Evolutionary conservation across 2,888 invertebrate genomes (phyloP), one percentile per base, ranked within the genome.

Genomic region (Agrypnus murinus): DNA sequence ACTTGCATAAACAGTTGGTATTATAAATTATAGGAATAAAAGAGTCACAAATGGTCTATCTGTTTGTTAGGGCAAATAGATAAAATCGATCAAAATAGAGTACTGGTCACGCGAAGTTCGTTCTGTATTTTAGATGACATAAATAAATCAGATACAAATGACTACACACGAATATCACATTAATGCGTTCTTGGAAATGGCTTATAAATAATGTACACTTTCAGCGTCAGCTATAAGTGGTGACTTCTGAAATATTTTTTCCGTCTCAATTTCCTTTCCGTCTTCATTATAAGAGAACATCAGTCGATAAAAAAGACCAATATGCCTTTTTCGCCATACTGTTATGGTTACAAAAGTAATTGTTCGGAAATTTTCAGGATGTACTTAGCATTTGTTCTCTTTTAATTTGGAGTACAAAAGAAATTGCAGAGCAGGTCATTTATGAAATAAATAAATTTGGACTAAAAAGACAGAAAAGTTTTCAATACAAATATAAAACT

Each of bases 131-230:
- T 62, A 55, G 45, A 68, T 40, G 45, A 45, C 14, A 53, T 68
- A 53, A 68, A 62, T 62, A 62, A 68, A 62, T 68, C 55, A 68
- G 62, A 58, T 34, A 68, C 55, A 62, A 68, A 55, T 55, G 62
- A 68, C 57, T 60, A 45, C 45, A 62, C 62, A 62, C 55, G 55
- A 62, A 60, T 57, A 68, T 59, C 32, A 36, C 58, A 62, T 40
- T 68, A 68, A 45, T 68, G 62, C 17, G 60, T 60, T 66, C 59
- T 55, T 32, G 17, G 68, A 68, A 68, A 55, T 59, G 36, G 46
- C 34, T 34, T 62, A 34, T 60, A 67, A 67, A 67, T 67, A 67
- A 67, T 53, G 46, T 59, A 67, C 45, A 63, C 50, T 50, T 63
- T 36, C 15, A 50, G 36, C 43, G 60, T 60, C 34, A 17, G 19